Evolutionary conservation across 2,797 vertebrate genomes (phyloP).

Genomic region (Ctenochaetus hawaiiensis): DNA sequence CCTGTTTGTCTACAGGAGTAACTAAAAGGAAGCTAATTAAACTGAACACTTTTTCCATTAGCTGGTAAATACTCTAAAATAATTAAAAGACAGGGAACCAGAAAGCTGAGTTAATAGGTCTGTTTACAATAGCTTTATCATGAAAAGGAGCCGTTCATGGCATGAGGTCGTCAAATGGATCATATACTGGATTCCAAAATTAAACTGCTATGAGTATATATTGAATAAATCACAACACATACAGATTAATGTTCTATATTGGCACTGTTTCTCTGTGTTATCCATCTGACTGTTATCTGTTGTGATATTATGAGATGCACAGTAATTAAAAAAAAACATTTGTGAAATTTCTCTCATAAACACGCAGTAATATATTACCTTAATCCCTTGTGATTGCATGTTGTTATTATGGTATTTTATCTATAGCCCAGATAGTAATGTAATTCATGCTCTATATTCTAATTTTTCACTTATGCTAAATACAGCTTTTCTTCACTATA

Average conservation of each 20-base stretch:
- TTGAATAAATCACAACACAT: not conserved
- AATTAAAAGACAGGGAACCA: too few relatives aligned
- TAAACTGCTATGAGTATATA: not conserved
- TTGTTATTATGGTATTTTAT: not conserved
- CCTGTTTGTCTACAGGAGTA: too few relatives aligned
- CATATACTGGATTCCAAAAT: not conserved
- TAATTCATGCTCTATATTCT: not conserved
- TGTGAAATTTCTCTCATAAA: not conserved
- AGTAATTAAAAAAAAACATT: not conserved
- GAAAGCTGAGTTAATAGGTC: not conserved
- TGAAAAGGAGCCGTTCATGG: not conserved
- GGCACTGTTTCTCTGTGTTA: not conserved
- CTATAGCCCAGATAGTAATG: not conserved
- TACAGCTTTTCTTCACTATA: not conserved
- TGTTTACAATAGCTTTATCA: not conserved
- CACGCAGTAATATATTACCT: not conserved
- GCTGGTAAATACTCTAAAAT: not conserved
- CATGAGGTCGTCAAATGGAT: not conserved
- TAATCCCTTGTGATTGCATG: not conserved
- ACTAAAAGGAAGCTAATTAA: too few relatives aligned
- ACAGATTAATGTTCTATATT: not conserved
- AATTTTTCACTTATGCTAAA: not conserved
- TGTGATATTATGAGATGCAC: not conserved
- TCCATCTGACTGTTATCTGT: not conserved
- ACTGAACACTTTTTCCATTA: not conserved